Percentiles rank a stretch among this genome's conserved stretches.
Conservation (phyloP, 2,113 vertebrate genomes). For the Hemiprocne comata region DNA sequence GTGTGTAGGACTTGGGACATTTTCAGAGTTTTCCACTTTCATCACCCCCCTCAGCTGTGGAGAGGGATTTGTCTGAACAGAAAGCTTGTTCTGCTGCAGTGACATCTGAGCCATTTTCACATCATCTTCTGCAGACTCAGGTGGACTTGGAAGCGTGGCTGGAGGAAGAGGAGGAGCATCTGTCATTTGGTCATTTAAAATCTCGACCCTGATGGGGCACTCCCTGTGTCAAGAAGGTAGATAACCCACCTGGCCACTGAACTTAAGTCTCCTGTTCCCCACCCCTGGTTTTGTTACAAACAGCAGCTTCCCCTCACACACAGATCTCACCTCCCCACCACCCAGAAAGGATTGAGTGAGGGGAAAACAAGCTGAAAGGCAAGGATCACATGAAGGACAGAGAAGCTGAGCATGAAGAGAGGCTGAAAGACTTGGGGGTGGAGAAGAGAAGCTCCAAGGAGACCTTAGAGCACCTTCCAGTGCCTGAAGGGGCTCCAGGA, state of each 20-base stretch:
- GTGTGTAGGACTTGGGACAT: constrained; percentile 94
- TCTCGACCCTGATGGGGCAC: accelerated
- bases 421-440: too few species aligned
- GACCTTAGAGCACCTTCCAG: too few species aligned
- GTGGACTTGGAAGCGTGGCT: constrained; percentile 67
- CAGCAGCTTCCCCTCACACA: neutral
- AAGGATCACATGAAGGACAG: neutral
- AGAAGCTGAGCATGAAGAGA: neutral
- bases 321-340: neutral
- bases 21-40: constrained; percentile 90
- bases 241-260: neutral
- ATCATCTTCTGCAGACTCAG: constrained; percentile 77
- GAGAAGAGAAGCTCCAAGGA: too few species aligned
- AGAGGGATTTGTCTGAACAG: constrained; percentile 78
- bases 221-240: neutral
- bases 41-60: constrained; percentile 90
- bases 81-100: constrained; percentile 75
- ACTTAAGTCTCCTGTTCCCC: neutral
- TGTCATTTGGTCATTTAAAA: neutral
- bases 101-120: constrained; percentile 74
- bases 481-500: too few species aligned
- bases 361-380: neutral
- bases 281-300: neutral
- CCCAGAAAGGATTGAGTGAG: neutral
- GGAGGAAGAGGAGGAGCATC: neutral